phyloP scores from a whole-genome alignment of 2,797 vertebrate genomes.

The Sebastiscus albofasciatus region DNA sequence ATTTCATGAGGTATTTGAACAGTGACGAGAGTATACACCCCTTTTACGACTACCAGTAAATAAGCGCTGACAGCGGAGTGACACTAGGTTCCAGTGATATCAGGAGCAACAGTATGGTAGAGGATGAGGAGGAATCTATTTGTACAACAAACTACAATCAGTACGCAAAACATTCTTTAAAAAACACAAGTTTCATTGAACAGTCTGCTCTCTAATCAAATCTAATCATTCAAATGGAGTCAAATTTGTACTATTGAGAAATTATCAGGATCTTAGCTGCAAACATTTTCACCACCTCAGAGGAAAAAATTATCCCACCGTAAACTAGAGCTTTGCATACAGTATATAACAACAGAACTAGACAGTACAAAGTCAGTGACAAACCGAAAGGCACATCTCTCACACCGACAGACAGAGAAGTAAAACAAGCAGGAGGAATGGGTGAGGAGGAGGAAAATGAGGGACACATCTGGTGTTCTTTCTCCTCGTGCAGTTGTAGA shows the following conservation, averaged over 20 bases:
- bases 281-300: conserved; percentile 21
- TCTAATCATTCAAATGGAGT: neutral
- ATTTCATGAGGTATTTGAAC: conserved; percentile 48
- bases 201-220: neutral
- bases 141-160: conserved; percentile 14
- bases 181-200: neutral
- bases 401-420: neutral
- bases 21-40: conserved; percentile 28
- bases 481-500: neutral
- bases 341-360: conserved; percentile 18
- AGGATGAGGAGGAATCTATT: conserved; percentile 25
- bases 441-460: neutral
- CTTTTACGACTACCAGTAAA: conserved; percentile 11
- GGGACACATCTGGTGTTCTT: neutral
- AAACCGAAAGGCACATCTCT: conserved; percentile 11
- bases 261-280: conserved; percentile 28
- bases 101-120: neutral
- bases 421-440: neutral
- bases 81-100: conserved; percentile 47
- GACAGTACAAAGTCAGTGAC: conserved; percentile 33
- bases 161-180: conserved; percentile 27
- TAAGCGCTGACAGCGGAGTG: neutral
- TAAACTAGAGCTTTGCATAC: conserved; percentile 56
- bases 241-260: conserved; percentile 3
- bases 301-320: conserved; percentile 42